Evolutionary conservation across 2,888 invertebrate species (phyloP), one percentile per base, ranked within the genome.

Genomic region (Microdon myrmicae): DNA sequence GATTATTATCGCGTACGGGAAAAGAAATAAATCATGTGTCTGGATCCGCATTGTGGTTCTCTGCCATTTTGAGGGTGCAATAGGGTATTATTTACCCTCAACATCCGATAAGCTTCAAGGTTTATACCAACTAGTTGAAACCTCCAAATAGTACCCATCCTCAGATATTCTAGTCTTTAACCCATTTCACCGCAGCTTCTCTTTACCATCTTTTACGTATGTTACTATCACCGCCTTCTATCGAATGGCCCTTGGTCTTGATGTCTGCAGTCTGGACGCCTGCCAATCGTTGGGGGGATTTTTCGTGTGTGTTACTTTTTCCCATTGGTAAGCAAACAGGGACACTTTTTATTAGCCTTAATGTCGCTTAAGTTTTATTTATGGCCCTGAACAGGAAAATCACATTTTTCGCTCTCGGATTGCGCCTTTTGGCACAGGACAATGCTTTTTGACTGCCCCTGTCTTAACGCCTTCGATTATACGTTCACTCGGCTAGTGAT

Each of bases 311-410:
- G 66, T 66, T 59, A 66, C 66, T 54, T 66, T 58, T 59, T 59
- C 48, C 54, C 41, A 43, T 48, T 44, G 59, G 47, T 66, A 59
- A 59, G 66, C 66, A 53, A 48, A 34, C 53, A 66, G 66, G 53
- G 66, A 66, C 59, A 54, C 54, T 66, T 66, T 66, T 66, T 66
- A 66, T 66, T 66, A 53, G 66, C 66, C 54, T 66, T 59, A 66
- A 54, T 53, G 54, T 66, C 59, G 59, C 59, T 66, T 66, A 66
- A 66, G 66, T 66, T 66, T 59, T 66, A 66, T 66, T 66, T 66
- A 66, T 66, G 66, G 59, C 59, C 59, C 39, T 26, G 31, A 66
- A 59, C 59, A 39, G 48, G 34, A 44, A 48, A 66, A 54, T 64
- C 51, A 51, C 58, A 58, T 58, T 58, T 64, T 60, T 47, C 45